Base-by-base conservation (phyloP, 2,113 vertebrate genomes). In the Clarias magur region DNA sequence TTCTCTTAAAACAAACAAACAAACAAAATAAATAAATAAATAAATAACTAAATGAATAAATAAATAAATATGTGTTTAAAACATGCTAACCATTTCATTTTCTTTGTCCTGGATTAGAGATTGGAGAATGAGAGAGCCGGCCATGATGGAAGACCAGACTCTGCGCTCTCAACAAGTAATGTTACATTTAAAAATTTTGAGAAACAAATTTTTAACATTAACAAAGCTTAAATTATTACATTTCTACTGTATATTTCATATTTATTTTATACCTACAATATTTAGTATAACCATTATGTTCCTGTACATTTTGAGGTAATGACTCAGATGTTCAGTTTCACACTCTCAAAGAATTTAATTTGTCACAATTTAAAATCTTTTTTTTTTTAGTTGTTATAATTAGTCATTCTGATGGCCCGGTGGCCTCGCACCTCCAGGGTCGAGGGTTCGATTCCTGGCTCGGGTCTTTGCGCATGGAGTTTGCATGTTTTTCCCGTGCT, bases 81-180 rank as follows among this genome's bases (percentile, higher is more conserved):
- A 53, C 5, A 25, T 84, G 10, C 34, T 67, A 30, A 73, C 23
- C 25, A 13, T 59, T 54, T 11, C 30, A 48, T 81, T 19, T 82
- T 65, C 25, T 82, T 53, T 68, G 13, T 80, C 73, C n/a, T 65
- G 38, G 16, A 88, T 90, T 80, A 98, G 96, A 96, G 93, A 89
- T 93, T 97, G 89, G 94, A 95, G 89, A 95, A 94, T 72, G 94
- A 96, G 38, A 93, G 92, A 83, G 92, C 95, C 56, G 92, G 92
- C 23, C 38, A 92, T 83, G 93, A 93, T 8, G 70, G 84, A 75
- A 90, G 92, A 56, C 86, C 90, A 60, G 94, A 95, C 1, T 92
- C 93, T 23, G 65, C 90, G 42, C 73, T 86, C 23, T 92, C 94
- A 15, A 83, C 83, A 92, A 92, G 96, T 96, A 96, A 83, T 23